Conservation (phyloP, 1,140 invertebrate species). For the Doryteuthis pealeii region DNA sequence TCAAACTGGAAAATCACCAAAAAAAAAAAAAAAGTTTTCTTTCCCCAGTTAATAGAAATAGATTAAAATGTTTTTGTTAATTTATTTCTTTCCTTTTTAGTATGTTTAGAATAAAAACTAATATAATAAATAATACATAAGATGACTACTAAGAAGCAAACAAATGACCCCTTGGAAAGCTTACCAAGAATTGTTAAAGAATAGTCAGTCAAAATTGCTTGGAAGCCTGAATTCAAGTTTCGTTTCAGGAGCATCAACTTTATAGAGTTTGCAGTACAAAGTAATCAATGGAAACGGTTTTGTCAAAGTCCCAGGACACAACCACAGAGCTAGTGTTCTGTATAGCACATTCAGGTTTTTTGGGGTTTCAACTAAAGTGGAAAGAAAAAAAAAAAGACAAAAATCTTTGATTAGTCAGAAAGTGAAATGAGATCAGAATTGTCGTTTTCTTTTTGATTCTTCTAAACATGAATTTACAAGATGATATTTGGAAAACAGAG, state of each 20-base stretch:
- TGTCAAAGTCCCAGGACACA: constrained; percentile 1
- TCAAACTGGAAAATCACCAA: no score
- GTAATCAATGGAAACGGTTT: background rate
- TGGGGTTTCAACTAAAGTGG: background rate
- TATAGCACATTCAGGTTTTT: background rate
- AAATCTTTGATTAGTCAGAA: background rate
- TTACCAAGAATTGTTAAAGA: background rate
- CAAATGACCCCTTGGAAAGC: background rate
- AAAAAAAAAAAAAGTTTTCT: no score
- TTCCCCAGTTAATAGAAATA: no score
- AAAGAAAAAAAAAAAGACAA: constrained; percentile 4
- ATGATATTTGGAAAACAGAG: no score
- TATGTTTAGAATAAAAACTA: background rate
- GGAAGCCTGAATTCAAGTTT: constrained; percentile 3
- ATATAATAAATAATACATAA: no score
- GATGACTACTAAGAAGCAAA: no score
- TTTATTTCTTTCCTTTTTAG: background rate
- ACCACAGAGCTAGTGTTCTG: background rate
- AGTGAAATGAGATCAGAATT: no score
- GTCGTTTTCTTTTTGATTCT: no score
- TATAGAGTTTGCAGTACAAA: constrained; percentile 5
- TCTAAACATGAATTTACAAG: no score
- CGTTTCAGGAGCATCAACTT: background rate
- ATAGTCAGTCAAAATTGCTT: background rate
- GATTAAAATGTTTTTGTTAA: background rate